These are phyloP conservation scores for Coptodon bakossiorum DNA, from an alignment of 2,113 vertebrate genomes.

Conservation along the genomic window DNA sequence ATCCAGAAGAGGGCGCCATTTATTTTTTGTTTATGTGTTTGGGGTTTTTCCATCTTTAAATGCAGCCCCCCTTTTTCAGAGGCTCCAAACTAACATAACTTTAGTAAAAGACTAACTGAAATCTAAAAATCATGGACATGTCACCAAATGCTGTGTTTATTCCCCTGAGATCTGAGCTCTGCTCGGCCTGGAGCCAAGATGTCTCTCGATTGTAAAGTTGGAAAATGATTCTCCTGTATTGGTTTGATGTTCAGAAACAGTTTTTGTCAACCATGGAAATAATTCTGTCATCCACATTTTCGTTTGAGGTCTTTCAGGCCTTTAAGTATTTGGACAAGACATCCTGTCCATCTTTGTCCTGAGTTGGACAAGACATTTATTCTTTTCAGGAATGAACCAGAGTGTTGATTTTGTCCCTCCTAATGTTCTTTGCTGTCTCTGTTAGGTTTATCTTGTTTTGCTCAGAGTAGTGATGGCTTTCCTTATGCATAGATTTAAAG, in stretches of 20 bases:
- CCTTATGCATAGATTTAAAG: not conserved
- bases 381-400: not conserved
- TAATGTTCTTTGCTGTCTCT: not conserved
- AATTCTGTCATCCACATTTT: not conserved
- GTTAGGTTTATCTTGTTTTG: not conserved
- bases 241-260: not conserved
- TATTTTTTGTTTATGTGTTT: not conserved
- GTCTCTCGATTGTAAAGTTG: rapidly evolving
- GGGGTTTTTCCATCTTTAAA: not conserved
- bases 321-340: not conserved
- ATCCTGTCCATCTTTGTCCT: not conserved
- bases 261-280: not conserved
- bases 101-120: not conserved
- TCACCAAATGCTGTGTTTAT: not conserved
- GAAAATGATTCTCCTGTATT: not conserved
- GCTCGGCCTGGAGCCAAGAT: rapidly evolving
- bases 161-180: not conserved
- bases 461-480: not conserved
- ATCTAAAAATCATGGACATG: not conserved
- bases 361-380: not conserved
- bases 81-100: not conserved
- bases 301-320: rapidly evolving
- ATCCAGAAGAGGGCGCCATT: constrained; percentile 75
- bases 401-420: not conserved
- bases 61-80: not conserved